Base-by-base conservation (phyloP, 2,888 invertebrate species). In the Nemoura dubitans region DNA sequence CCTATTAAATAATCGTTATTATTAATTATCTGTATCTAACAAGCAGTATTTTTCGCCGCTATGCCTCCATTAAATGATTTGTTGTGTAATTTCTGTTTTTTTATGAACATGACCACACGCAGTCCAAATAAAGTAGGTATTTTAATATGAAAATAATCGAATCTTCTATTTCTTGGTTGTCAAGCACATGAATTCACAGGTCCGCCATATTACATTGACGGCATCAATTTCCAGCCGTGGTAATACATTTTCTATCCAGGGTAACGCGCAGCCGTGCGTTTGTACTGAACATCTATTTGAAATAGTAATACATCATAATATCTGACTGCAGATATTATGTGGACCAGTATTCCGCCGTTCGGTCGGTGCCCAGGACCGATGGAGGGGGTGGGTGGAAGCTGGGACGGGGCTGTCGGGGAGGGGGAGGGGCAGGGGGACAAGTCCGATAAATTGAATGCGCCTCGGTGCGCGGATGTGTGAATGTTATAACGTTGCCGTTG, bases 371-470 rank as follows among this genome's bases (percentile, higher is more conserved):
- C 36, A 36, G 36, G 5, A 10, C 36, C n/a, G n/a, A n/a, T n/a
- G 59, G 3, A 59, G 59, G 1, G 14, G 59, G 59, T 16, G 14
- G 3, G 59, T 59, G 36, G 36, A 36, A 59, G 36, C 36, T 36
- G 36, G n/a, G n/a, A n/a, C 36, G 2, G 59, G 14, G 59, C 2
- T 59, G 59, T 1, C 21, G 59, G 21, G 21, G 59, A 21, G 59
- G 21, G 59, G 59, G 59, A 21, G 14, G 59, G 85, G 26, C 76
- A 28, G 85, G 76, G 36, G 36, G 3, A 36, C 36, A 36, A 30
- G 77, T 85, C 83, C 86, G 86, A 87, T 87, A 86, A 87, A 87
- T 87, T 87, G 86, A 87, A 87, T 86, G 85, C 86, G 78, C 78
- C 78, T 27, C 10, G 6, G 26, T 28, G 83, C 86, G 86, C 78